Evolutionary conservation across 2,888 invertebrate genomes (phyloP).

Genomic region (Zaprionus obscuricornis): DNA sequence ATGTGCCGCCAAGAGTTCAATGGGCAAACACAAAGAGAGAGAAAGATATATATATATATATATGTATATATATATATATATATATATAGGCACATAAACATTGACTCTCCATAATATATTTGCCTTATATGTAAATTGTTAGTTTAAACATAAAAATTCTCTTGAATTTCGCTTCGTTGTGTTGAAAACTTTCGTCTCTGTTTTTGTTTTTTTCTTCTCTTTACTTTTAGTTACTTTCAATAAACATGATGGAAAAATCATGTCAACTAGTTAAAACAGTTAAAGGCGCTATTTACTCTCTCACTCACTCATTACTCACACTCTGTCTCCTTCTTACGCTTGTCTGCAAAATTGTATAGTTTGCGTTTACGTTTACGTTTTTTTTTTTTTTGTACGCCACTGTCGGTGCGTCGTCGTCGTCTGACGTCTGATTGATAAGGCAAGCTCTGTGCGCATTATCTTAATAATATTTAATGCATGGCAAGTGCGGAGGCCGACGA

Average conservation of each 20-base stretch:
- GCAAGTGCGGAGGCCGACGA: constrained; percentile 43
- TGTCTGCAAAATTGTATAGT: constrained; percentile 53
- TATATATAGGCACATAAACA: background rate
- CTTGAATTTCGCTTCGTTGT: constrained; percentile 13
- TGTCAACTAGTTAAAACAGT: constrained; percentile 54
- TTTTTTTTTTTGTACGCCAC: too few species aligned
- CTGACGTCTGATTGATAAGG: constrained; percentile 76
- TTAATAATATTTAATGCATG: constrained; percentile 75
- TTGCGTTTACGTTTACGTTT: constrained; percentile 5
- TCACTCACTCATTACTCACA: background rate
- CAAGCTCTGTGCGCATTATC: constrained; percentile 61
- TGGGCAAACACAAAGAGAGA: constrained; percentile 51
- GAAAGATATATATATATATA: background rate
- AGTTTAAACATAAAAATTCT: constrained; percentile 46
- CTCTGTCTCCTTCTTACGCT: background rate
- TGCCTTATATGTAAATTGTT: constrained; percentile 60
- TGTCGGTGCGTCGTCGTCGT: constrained; percentile 34
- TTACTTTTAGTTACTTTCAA: constrained; percentile 47
- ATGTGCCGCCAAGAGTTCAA: constrained; percentile 60
- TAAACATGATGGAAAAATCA: constrained; percentile 72
- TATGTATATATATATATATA: constrained; percentile 1
- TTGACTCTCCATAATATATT: constrained; percentile 27
- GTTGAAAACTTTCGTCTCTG: constrained; percentile 10
- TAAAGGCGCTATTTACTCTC: constrained; percentile 18
- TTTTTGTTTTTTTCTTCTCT: constrained; percentile 12